Base-by-base conservation (phyloP, 1,140 invertebrate genomes). In the Rhynchophorus ferrugineus region DNA sequence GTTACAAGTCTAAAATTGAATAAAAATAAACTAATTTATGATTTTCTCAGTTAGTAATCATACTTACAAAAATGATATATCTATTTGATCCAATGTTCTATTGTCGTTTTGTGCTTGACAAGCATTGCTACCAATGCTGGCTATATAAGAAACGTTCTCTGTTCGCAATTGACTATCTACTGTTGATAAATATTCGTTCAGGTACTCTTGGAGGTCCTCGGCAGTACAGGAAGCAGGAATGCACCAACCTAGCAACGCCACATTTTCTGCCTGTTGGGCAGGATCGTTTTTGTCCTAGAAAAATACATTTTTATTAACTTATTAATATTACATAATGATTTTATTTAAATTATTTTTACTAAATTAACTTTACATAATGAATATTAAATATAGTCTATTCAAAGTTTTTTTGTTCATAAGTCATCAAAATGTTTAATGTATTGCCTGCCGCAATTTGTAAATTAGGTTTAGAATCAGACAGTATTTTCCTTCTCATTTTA, bases 161-260 rank as follows among this genome's bases (percentile, higher is more conserved):
- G 67, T 62, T 0, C 67, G 67, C 0, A 69, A 61, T 5, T 70
- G 68, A 3, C 71, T 67, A 20, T 74, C 69, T 29, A 70, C 69
- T 20, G 61, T 65, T 1, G 67, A 50, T 7, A 77, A 50, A 52
- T 75, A 64, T 2, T 68, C 60, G 3, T 69, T 65, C 6, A 74
- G 58, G 24, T 73, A 55, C 0, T 59, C 54, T 44, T 71, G 62
- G 3, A 78, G 62, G 9, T 76, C 73, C 8, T 56, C 35, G 0
- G 68, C 57, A 0, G 60, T 58, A 48, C 77, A 78, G 0, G 71
- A 67, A 0, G 67, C 64, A 0, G 77, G 77, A 3, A 76, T 69
- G 55, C 77, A 79, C 8, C 73, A 63, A 0, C 73, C 77, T 70
- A 75, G 71, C 19, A 72, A 69, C 22, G 77, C 44, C 20, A 68